Base-by-base conservation (phyloP, 2,797 vertebrate genomes). In the Phrynocephalus forsythii region DNA sequence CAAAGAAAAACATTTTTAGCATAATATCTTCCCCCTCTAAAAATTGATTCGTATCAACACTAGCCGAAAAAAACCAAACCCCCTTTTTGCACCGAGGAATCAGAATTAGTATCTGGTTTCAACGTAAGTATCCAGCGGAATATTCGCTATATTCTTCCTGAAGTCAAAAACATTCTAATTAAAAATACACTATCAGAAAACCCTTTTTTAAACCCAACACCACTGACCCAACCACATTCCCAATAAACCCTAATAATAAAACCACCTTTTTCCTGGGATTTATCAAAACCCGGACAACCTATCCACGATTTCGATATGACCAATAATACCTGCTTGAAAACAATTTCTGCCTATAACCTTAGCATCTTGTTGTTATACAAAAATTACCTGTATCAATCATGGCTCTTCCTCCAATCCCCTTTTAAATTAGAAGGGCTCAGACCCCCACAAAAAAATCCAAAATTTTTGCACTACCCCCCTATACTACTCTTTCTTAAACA, bases 391-490 rank as follows among this genome's bases (percentile, higher is more conserved):
- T 89, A n/a, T n/a, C n/a, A n/a, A n/a, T n/a, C n/a, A n/a, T n/a
- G n/a, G n/a, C n/a, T n/a, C n/a, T n/a, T n/a, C n/a, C n/a, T n/a
- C 91, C 95, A 0, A 82, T 20, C 2, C 0, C 26, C 5, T 89
- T 95, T 93, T n/a, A n/a, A 92, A 52, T 92, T 96, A 96, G 92
- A 95, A 87, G 94, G 94, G 11, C 0, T 95, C 0, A 94, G 96
- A 96, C 95, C 93, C 90, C 20, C 50, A 28, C 91, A 16, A 0
- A 76, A 90, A 90, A 95, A 93, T 90, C 93, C 95, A 96, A 97
- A 96, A 95, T 89, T 93, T 81, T 44, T 0, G 90, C 94, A 95
- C 88, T 95, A 66, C n/a, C 95, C 95, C 33, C n/a, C 33, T 80
- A 80, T 66, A 60, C 79, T 66, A 38, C 2, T 1, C 60, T 63